Percentiles rank a stretch among this genome's conserved stretches.
phyloP scores from a whole-genome alignment of 2,797 vertebrate species.

The Pagetopsis macropterus region DNA sequence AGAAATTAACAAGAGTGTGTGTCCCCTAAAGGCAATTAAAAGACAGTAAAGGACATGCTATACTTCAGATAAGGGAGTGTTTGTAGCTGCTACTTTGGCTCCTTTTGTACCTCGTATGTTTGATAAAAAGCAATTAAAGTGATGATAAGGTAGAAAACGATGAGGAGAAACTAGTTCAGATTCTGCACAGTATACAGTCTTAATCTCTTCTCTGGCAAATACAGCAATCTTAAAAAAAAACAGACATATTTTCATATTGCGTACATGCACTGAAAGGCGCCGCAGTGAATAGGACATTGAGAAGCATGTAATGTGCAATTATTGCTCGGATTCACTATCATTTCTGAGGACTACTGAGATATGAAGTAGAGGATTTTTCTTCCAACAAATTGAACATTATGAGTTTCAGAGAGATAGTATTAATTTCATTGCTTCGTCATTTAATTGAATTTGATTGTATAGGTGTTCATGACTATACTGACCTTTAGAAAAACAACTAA shows the following conservation, averaged over 20 bases:
- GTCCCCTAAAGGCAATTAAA: conserved; percentile 48
- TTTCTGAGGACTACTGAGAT: background rate
- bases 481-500: background rate
- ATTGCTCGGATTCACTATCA: background rate
- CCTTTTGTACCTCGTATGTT: conserved; percentile 27
- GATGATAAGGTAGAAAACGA: conserved; percentile 4
- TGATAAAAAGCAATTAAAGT: conserved; percentile 49
- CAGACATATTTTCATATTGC: background rate
- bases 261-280: conserved; percentile 15
- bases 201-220: conserved; percentile 22
- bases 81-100: conserved; percentile 31
- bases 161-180: conserved; percentile 15
- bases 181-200: background rate
- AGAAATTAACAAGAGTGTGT: conserved; percentile 24
- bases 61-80: conserved; percentile 41
- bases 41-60: conserved; percentile 41
- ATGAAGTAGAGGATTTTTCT: too few species aligned
- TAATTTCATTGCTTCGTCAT: background rate
- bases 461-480: background rate
- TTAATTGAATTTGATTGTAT: background rate
- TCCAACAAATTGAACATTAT: background rate
- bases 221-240: background rate
- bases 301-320: background rate
- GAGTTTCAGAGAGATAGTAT: background rate
- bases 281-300: background rate